Base-by-base conservation (phyloP, 2,797 vertebrate species). In the Falco concolor region DNA sequence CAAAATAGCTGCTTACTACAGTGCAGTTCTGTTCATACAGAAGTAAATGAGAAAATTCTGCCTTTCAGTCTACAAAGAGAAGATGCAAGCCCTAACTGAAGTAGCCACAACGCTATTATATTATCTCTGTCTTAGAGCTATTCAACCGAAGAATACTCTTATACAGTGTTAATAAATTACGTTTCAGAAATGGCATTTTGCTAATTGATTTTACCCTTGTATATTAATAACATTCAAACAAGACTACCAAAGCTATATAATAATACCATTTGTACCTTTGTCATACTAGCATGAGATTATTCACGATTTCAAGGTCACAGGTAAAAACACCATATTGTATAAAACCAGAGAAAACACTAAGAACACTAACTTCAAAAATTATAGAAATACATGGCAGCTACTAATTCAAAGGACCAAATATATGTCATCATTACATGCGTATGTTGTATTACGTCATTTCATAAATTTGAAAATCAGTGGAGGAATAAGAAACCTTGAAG, bases 171-270 rank as follows among this genome's bases (percentile, higher is more conserved):
- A 84, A 92, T 87, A 94, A 94, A 92, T 87, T 82, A 74, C 49
- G 34, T 88, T 82, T 89, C 34, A 77, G 84, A 93, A 94, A 60
- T 22, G 13, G 56, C 89, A 70, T 12, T 95, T 93, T 90, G 38
- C 34, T 96, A 95, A 91, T 84, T 96, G 90, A 92, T 96, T 82
- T 94, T 80, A 84, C 2, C 13, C 7, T 87, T 90, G 32, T 83
- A 34, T 87, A 92, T 75, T 83, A 90, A 83, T 85, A 92, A 61
- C 65, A 44, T 78, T 91, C 49, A 89, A 95, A 95, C 32, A 70
- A 96, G 83, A 49, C 77, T 81, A 77, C 19, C 44, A 60, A 61
- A 82, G 49, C 24, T 79, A 60, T 70, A 44, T 44, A 93, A 79
- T 60, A 90, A 82, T 17, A 80, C 32, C 27, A 49, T 87, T 77